Percentiles rank a stretch among this genome's conserved stretches.
phyloP scores from a whole-genome alignment of 2,113 vertebrate genomes.

The Callionymus lyra region DNA sequence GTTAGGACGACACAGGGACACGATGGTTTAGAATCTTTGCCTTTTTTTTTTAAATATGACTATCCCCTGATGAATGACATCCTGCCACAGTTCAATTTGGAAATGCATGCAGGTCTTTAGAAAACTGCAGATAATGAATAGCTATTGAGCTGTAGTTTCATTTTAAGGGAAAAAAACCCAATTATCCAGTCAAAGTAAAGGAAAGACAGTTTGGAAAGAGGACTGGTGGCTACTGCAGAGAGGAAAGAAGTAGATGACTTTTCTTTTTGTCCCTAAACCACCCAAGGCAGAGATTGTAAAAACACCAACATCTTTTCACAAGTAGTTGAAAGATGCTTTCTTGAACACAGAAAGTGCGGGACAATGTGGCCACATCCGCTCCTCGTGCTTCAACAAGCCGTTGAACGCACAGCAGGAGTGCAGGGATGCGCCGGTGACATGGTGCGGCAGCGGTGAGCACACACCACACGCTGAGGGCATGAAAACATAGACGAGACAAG shows the following conservation, averaged over 20 bases:
- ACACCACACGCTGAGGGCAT: slow-evolving; percentile 24
- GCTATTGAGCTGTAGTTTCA: background rate
- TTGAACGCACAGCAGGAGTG: slow-evolving; percentile 37
- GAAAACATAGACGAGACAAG: slow-evolving; percentile 33
- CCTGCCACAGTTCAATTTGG: slow-evolving; percentile 26
- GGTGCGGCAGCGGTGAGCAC: no score
- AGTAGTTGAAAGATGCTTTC: slow-evolving; percentile 56
- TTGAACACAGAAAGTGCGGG: slow-evolving; percentile 40
- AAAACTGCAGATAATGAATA: slow-evolving; percentile 2
- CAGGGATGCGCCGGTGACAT: slow-evolving; percentile 27
- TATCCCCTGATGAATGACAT: slow-evolving; percentile 20
- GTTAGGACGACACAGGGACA: slow-evolving; percentile 86
- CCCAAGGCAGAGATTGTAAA: slow-evolving; percentile 76
- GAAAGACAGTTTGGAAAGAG: slow-evolving; percentile 20
- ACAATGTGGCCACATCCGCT: slow-evolving; percentile 26
- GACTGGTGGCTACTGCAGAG: slow-evolving; percentile 20
- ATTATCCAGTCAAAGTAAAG: slow-evolving; percentile 16
- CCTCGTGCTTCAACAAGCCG: slow-evolving; percentile 36
- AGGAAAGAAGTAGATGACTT: slow-evolving; percentile 20
- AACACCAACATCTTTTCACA: slow-evolving; percentile 66
- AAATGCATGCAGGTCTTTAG: slow-evolving; percentile 24
- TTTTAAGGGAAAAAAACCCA: background rate
- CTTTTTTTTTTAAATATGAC: slow-evolving; percentile 56
- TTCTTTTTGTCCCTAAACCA: slow-evolving; percentile 28
- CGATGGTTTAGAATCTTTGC: slow-evolving; percentile 77